Evolutionary conservation across 23 tunicate genomes (phyloP), one percentile per base, ranked within the genome.

Genomic region (Ascidia mentula): DNA sequence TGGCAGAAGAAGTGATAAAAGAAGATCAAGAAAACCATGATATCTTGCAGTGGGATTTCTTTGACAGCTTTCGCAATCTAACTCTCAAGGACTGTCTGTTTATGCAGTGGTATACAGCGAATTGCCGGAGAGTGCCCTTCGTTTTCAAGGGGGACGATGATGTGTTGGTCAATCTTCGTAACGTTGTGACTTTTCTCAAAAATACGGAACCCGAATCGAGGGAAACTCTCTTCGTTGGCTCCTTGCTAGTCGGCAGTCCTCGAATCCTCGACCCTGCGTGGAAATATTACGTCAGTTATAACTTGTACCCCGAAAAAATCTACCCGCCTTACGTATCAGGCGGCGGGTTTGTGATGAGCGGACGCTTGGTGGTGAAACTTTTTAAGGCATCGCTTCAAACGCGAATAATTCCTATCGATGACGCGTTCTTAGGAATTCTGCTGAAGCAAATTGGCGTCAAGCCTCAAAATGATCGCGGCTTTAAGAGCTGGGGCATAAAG

Each of bases 271-370:
- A 78, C 60, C 97, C 97, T 15, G 61, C 77, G n/a, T 87, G 88
- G 85, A 92, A 92, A 72, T 92, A 92, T 76, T 92, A 87, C 45
- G 97, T 92, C 40, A 78, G 89, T 69, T 74, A 83, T 2, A 87
- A 87, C 37, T 38, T 92, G 9, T 92, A 75, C 75, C 88, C 97
- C 24, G 89, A 79, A 24, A 92, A 92, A 65, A 17, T 69, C 32
- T 92, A 92, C 79, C 97, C 97, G 13, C 92, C 97, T 45, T 92
- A 92, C 59, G 92, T 92, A 31, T 92, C 97, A 7, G 97, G 97
- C 0, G 97, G 97, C 30, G 97, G 97, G 40, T 83, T 86, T 87
- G 18, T 87, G n/a, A 78, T 92, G 88, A 87, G 97, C 45, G 82
- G 81, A 30, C 40, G 74, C 20, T 24, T 92, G 45, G 92, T 88